These are phyloP conservation scores for Eubasilissa splendida DNA, from an alignment of 2,888 invertebrate species.

Conservation along the genomic window DNA sequence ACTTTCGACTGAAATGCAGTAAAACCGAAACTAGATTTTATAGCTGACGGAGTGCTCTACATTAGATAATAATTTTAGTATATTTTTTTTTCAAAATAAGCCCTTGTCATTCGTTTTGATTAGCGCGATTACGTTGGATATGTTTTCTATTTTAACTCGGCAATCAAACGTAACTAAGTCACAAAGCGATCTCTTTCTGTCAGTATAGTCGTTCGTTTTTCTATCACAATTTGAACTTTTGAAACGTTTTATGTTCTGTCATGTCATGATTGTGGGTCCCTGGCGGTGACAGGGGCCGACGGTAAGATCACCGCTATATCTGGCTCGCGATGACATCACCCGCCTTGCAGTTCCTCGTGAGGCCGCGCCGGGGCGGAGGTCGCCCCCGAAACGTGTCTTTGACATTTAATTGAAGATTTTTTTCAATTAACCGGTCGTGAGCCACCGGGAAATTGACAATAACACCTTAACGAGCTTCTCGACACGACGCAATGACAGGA, in stretches of 20 bases:
- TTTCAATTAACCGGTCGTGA: constrained; percentile 21
- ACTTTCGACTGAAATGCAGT: too few relatives aligned
- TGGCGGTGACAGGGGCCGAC: constrained; percentile 29
- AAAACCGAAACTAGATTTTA: too few relatives aligned
- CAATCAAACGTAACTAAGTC: too few relatives aligned
- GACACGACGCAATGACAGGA: not conserved
- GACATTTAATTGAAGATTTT: constrained; percentile 12
- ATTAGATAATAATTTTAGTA: too few relatives aligned
- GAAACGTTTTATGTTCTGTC: not conserved
- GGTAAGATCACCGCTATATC: constrained; percentile 45
- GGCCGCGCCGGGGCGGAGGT: constrained; percentile 39
- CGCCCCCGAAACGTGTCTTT: constrained; percentile 12
- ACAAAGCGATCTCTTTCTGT: too few relatives aligned
- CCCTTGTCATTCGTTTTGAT: too few relatives aligned
- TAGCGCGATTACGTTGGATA: not conserved
- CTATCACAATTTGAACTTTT: too few relatives aligned
- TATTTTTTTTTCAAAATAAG: too few relatives aligned
- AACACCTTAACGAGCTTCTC: not conserved
- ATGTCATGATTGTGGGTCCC: not conserved
- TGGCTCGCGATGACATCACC: constrained; percentile 62
- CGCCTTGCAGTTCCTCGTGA: constrained; percentile 4
- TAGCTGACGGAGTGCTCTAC: too few relatives aligned
- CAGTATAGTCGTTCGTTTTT: too few relatives aligned
- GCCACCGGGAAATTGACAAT: constrained; percentile 1
- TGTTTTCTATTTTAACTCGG: not conserved